Conservation (phyloP, 2,797 vertebrate genomes). For the Taeniopygia guttata region DNA sequence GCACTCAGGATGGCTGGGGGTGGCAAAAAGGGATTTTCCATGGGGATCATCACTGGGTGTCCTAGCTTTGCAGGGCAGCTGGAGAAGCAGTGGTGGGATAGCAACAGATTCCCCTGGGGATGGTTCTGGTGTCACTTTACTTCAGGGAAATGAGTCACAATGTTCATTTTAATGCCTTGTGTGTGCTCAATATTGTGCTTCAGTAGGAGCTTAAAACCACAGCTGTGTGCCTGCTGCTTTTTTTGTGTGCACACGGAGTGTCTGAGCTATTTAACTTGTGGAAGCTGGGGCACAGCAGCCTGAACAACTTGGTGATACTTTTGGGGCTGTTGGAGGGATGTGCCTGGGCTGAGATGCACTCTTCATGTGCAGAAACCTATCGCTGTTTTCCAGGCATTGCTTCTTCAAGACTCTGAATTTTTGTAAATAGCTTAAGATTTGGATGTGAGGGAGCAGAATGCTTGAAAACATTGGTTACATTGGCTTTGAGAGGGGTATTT, state of each 20-base stretch:
- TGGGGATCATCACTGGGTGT: too few relatives aligned
- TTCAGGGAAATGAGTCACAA: not conserved
- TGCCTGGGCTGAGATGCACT: not conserved
- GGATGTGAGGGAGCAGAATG: not conserved
- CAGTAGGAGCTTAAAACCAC: not conserved
- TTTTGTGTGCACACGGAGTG: not conserved
- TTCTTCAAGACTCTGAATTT: not conserved
- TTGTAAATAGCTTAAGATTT: not conserved
- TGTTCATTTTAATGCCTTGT: not conserved
- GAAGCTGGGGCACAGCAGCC: not conserved
- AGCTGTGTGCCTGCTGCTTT: not conserved
- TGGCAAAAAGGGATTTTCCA: rapidly evolving
- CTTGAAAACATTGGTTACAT: not conserved
- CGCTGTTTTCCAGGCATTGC: not conserved
- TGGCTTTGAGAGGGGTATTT: not conserved
- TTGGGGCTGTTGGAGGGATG: not conserved
- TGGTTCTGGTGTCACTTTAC: rapidly evolving
- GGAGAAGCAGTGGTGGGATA: not conserved
- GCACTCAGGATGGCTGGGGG: not conserved
- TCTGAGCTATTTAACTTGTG: not conserved
- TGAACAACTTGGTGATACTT: not conserved
- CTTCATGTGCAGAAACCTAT: not conserved
- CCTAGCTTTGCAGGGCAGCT: not conserved
- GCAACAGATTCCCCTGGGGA: rapidly evolving
- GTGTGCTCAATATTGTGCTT: not conserved